phyloP scores from a whole-genome alignment of 2,888 invertebrate species.

The Leucophora obtusa region DNA sequence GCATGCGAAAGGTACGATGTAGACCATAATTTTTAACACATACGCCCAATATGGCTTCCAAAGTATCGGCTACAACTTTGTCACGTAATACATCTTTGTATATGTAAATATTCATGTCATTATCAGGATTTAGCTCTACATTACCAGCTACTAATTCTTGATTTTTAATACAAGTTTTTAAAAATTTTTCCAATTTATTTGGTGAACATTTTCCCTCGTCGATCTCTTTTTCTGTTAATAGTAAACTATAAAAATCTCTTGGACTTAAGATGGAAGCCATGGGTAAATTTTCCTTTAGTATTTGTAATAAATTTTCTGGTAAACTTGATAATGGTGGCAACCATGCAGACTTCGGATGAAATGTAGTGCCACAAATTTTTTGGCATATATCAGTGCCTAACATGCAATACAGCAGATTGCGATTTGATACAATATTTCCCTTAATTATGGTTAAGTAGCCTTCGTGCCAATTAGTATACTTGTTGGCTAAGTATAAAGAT shows the following conservation, averaged over 20 bases:
- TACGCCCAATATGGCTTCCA: slow-evolving; percentile 89
- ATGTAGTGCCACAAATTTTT: slow-evolving; percentile 79
- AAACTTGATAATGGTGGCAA: slow-evolving; percentile 87
- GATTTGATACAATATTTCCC: slow-evolving; percentile 85
- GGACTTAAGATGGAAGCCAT: slow-evolving; percentile 73
- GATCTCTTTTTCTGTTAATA: slow-evolving; percentile 78
- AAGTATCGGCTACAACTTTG: slow-evolving; percentile 87
- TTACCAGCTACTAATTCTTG: slow-evolving; percentile 29
- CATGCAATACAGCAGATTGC: slow-evolving; percentile 90
- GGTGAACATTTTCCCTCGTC: slow-evolving; percentile 70
- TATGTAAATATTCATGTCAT: slow-evolving; percentile 77
- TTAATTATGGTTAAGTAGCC: slow-evolving; percentile 86
- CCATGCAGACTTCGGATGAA: slow-evolving; percentile 86
- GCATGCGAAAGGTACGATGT: slow-evolving; percentile 79
- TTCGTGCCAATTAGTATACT: slow-evolving; percentile 84
- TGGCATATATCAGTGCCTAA: slow-evolving; percentile 70
- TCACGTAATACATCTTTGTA: slow-evolving; percentile 80
- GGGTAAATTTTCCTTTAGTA: slow-evolving; percentile 66
- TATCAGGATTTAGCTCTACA: slow-evolving; percentile 49
- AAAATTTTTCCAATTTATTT: slow-evolving; percentile 69
- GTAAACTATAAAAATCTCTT: slow-evolving; percentile 79
- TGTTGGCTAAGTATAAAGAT: slow-evolving; percentile 84
- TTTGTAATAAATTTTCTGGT: slow-evolving; percentile 78
- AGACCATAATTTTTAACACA: slow-evolving; percentile 82
- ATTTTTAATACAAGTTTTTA: slow-evolving; percentile 66